Evolutionary conservation across 2,113 vertebrate genomes (phyloP).

Genomic region (Oreochromis tanganicae): DNA sequence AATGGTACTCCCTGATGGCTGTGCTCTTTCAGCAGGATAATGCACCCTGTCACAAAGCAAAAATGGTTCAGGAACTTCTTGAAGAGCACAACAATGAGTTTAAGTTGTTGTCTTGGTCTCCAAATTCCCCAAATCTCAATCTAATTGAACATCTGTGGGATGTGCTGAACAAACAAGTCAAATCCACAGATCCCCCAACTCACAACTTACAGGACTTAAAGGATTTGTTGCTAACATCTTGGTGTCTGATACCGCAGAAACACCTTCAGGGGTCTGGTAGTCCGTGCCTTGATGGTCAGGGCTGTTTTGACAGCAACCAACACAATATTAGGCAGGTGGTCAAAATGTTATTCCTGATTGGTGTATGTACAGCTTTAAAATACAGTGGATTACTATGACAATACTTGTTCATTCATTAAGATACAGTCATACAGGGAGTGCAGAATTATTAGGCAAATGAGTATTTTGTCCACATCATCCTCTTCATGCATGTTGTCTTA

Average conservation of each 20-base stretch:
- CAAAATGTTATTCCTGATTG: background rate
- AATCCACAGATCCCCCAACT: rapidly evolving
- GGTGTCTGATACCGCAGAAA: background rate
- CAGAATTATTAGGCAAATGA: too few relatives aligned
- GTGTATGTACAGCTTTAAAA: background rate
- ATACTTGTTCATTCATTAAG: background rate
- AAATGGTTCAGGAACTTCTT: background rate
- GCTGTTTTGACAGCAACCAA: background rate
- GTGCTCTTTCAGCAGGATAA: background rate
- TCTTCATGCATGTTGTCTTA: too few relatives aligned
- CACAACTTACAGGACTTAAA: background rate
- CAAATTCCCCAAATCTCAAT: background rate
- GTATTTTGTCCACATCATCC: too few relatives aligned
- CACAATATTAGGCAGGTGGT: background rate
- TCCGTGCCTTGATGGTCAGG: background rate
- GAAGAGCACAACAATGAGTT: background rate
- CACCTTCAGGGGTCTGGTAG: background rate
- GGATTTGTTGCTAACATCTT: background rate
- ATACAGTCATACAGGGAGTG: too few relatives aligned
- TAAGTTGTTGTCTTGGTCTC: background rate
- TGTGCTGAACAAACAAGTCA: background rate
- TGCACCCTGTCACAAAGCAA: background rate
- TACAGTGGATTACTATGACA: background rate
- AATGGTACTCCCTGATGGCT: too few relatives aligned
- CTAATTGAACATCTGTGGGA: background rate